A percentile compares a stretch with the other conserved stretches of the same genome.
These are phyloP conservation scores for Nibea coibor DNA, from an alignment of 2,113 vertebrate species.

Conservation along the genomic window DNA sequence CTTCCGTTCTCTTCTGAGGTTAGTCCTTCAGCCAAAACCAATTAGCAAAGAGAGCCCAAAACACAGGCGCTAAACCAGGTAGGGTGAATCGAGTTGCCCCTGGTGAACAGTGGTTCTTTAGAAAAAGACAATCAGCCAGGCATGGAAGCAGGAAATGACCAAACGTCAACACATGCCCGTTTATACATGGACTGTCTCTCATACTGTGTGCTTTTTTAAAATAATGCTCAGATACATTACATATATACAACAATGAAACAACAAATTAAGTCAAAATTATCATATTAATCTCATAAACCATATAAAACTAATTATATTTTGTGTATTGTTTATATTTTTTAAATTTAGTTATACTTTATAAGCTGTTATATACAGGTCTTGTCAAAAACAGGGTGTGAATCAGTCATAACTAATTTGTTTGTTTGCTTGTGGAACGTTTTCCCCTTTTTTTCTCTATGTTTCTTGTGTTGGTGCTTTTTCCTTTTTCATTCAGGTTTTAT, in stretches of 20 bases:
- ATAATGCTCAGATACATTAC: not conserved
- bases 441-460: too few relatives aligned
- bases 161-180: too few relatives aligned
- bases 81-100: not conserved
- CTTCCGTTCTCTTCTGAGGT: conserved; percentile 46
- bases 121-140: not conserved
- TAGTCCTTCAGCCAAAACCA: conserved; percentile 62
- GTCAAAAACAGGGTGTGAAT: not conserved
- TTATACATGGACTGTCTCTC: not conserved
- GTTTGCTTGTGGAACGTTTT: not conserved
- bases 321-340: too few relatives aligned
- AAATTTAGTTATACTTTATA: too few relatives aligned
- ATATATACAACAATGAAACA: not conserved
- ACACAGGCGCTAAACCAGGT: conserved; percentile 32
- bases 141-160: not conserved
- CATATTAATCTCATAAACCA: not conserved
- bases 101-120: not conserved
- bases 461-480: too few relatives aligned
- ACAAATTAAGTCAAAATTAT: not conserved
- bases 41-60: conserved; percentile 62
- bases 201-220: not conserved
- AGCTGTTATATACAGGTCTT: too few relatives aligned
- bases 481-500: too few relatives aligned
- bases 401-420: not conserved
- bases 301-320: too few relatives aligned